Evolutionary conservation across 2,888 invertebrate genomes (phyloP).

Genomic region (Chaitophorus viminalis): DNA sequence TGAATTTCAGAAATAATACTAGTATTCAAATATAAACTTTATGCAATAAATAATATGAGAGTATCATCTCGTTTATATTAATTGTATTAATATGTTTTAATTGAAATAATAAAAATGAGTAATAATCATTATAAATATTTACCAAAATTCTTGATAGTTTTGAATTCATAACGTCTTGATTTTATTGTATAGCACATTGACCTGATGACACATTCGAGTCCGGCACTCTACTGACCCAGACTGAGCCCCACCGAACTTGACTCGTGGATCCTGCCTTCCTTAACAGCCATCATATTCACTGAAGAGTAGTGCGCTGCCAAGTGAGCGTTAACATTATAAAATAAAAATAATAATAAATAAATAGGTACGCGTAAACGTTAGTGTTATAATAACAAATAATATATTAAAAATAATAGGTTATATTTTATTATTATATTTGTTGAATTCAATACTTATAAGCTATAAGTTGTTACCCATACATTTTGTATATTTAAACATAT

Average conservation of each 20-base stretch:
- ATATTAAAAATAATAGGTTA: neutral
- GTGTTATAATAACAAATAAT: neutral
- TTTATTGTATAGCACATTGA: slow-evolving; percentile 60
- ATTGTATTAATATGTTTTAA: neutral
- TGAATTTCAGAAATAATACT: neutral
- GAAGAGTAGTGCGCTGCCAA: slow-evolving; percentile 46
- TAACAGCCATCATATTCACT: slow-evolving; percentile 45
- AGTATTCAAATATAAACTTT: neutral
- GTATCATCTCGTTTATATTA: neutral
- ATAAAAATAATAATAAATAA: neutral
- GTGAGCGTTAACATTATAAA: slow-evolving; percentile 44
- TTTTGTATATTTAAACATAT: neutral
- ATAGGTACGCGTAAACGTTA: no score
- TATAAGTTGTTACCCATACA: no score
- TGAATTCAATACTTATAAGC: neutral
- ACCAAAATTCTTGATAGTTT: slow-evolving; percentile 56
- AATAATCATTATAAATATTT: slow-evolving; percentile 20
- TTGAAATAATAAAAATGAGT: neutral
- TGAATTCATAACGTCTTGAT: slow-evolving; percentile 60
- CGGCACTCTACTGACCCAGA: slow-evolving; percentile 62
- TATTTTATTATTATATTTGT: neutral
- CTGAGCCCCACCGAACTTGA: slow-evolving; percentile 62
- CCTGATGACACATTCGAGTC: slow-evolving; percentile 62
- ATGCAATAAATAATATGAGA: neutral
- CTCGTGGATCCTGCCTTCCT: slow-evolving; percentile 55